Percentiles rank a stretch among this genome's conserved stretches.
These are phyloP conservation scores for Anastrepha ludens DNA, from an alignment of 1,140 invertebrate genomes.

Conservation along the genomic window DNA sequence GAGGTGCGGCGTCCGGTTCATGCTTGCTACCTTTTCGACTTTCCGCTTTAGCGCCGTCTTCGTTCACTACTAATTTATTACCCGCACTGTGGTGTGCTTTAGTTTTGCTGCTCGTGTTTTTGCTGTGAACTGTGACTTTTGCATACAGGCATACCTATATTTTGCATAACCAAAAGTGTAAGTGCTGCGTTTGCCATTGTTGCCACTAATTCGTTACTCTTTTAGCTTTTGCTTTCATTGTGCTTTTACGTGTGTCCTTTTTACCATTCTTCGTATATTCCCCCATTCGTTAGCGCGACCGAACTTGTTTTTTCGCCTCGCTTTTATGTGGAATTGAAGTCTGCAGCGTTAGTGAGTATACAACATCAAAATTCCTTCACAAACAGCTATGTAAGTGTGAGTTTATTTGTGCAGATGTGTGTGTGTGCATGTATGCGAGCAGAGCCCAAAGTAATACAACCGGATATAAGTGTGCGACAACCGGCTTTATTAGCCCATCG, in stretches of 20 bases:
- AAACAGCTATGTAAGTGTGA: background rate
- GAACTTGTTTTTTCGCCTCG: background rate
- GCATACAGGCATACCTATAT: too few species aligned
- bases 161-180: background rate
- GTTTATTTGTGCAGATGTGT: background rate
- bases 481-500: constrained; percentile 30
- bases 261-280: background rate
- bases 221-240: background rate
- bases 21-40: background rate
- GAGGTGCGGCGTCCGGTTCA: background rate
- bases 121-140: too few species aligned
- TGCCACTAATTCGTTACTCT: background rate
- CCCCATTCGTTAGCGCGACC: background rate
- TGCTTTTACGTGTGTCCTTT: constrained; percentile 19
- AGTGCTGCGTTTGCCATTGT: background rate
- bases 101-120: background rate
- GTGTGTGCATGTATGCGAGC: background rate
- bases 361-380: background rate
- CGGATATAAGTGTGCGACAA: constrained; percentile 39
- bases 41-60: background rate
- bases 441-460: constrained; percentile 2
- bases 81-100: background rate
- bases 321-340: background rate
- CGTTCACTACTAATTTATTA: background rate
- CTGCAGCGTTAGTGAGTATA: background rate